Evolutionary conservation across 2,888 invertebrate species (phyloP), one percentile per base, ranked within the genome.

Genomic region (Tethea ocularis): DNA sequence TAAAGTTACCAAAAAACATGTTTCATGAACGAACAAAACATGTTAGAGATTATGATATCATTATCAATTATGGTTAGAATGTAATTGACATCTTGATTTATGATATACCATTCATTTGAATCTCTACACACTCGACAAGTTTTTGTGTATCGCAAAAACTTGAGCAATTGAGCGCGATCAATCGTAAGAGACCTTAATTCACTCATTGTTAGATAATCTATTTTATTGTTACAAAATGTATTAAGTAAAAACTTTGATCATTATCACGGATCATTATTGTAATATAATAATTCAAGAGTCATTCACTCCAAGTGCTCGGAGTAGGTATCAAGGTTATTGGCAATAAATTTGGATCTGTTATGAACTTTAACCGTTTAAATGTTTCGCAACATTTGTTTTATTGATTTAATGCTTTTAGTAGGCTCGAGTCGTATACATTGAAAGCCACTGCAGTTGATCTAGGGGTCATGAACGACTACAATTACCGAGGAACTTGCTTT

Each of bases 121-220:
- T 20, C 8, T 20, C 20, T 15, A 46, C 15, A 51, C 13, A 3
- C 2, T 15, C n/a, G n/a, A 6, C 7, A 15, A 24, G n/a, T 52
- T 52, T 26, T 52, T 52, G 26, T 24, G 52, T 52, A 52, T 15
- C 24, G n/a, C 26, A 52, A 23, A 52, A 23, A 52, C 52, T 52
- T 52, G 52, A 8, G 52, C 52, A 52, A 24, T 52, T 52, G 26
- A 24, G 20, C 52, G 23, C 26, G 24, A 52, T 52, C 46, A 23
- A 52, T 52, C 5, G 33, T 57, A 56, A 58, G 52, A 46, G 56
- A 57, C 59, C 63, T 56, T 61, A 74, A 74, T 74, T 74, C 68
- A 57, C 57, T 66, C 66, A 72, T 78, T 76, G 76, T 77, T 74
- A 72, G 70, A 75, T 77, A 82, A 80, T 76, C 71, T 62, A 53